A percentile compares a stretch with the other conserved stretches of the same genome.
Conservation (phyloP, 2,888 invertebrate species). For the Drosophila ustulata region DNA sequence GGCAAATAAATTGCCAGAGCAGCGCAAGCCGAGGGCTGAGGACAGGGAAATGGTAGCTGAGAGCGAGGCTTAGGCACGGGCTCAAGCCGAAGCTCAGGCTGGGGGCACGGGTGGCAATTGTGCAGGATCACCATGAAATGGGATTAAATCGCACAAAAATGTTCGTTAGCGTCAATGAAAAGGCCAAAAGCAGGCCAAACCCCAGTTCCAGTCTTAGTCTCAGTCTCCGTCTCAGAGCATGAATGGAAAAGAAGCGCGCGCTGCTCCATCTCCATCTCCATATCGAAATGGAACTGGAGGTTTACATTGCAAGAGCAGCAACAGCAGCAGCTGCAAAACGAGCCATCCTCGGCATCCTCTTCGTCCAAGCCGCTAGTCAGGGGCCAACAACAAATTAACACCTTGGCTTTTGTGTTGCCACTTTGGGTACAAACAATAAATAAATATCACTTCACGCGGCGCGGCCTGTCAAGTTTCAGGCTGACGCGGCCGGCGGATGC, state of each 20-base stretch:
- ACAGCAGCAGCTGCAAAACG: constrained; percentile 46
- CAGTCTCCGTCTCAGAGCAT: constrained; percentile 39
- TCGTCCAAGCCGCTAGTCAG: constrained; percentile 20
- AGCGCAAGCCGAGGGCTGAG: constrained; percentile 5
- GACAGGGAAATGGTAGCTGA: constrained; percentile 4
- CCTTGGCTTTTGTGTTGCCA: constrained; percentile 81
- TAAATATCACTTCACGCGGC: constrained; percentile 76
- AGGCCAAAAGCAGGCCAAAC: constrained; percentile 64
- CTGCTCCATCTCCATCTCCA: constrained; percentile 56
- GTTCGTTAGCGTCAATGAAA: constrained; percentile 82
- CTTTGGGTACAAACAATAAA: constrained; percentile 83
- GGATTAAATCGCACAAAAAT: constrained; percentile 84
- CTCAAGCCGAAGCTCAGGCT: constrained; percentile 32
- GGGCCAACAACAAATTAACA: constrained; percentile 82
- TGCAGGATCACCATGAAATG: constrained; percentile 84
- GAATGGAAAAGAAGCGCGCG: constrained; percentile 58
- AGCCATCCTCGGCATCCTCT: constrained; percentile 39
- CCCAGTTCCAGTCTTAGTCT: constrained; percentile 5
- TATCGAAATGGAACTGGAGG: constrained; percentile 30
- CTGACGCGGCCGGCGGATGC: not conserved
- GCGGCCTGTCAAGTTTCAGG: constrained; percentile 61
- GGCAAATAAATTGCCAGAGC: constrained; percentile 76
- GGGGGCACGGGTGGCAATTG: constrained; percentile 59
- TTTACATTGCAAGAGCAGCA: constrained; percentile 28
- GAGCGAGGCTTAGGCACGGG: constrained; percentile 39